These are phyloP conservation scores for Grapholita molesta DNA, from an alignment of 1,140 invertebrate genomes.

Conservation along the genomic window DNA sequence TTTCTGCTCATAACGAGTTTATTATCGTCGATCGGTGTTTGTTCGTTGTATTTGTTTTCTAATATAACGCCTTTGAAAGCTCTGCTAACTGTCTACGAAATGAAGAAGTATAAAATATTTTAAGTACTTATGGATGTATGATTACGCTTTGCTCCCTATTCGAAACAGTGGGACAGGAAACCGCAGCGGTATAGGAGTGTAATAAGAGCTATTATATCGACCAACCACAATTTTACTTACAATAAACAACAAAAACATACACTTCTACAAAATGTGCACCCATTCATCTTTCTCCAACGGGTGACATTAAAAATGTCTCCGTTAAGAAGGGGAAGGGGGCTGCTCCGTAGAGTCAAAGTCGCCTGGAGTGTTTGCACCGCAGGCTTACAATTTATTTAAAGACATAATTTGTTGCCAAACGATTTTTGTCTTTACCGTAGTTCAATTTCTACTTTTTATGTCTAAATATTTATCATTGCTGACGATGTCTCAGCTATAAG, in stretches of 20 bases:
- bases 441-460: constrained; percentile 43
- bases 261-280: constrained; percentile 69
- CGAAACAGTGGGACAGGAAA: constrained; percentile 58
- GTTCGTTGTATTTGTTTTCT: constrained; percentile 38
- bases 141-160: constrained; percentile 31
- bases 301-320: constrained; percentile 74
- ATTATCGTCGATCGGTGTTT: constrained; percentile 63
- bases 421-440: constrained; percentile 42
- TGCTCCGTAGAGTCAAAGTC: constrained; percentile 50
- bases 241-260: constrained; percentile 71
- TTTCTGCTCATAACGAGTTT: constrained; percentile 66
- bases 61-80: constrained; percentile 44
- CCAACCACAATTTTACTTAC: constrained; percentile 64
- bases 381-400: constrained; percentile 31
- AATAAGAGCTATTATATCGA: constrained; percentile 61
- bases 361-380: constrained; percentile 40
- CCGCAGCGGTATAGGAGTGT: constrained; percentile 52
- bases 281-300: constrained; percentile 74
- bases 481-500: constrained; percentile 37
- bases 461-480: constrained; percentile 56
- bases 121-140: constrained; percentile 2
- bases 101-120: constrained; percentile 22
- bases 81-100: constrained; percentile 13
- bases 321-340: constrained; percentile 66
- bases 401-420: constrained; percentile 26